These are phyloP conservation scores for Diogma glabrata DNA, from an alignment of 2,888 invertebrate species.

Conservation along the genomic window DNA sequence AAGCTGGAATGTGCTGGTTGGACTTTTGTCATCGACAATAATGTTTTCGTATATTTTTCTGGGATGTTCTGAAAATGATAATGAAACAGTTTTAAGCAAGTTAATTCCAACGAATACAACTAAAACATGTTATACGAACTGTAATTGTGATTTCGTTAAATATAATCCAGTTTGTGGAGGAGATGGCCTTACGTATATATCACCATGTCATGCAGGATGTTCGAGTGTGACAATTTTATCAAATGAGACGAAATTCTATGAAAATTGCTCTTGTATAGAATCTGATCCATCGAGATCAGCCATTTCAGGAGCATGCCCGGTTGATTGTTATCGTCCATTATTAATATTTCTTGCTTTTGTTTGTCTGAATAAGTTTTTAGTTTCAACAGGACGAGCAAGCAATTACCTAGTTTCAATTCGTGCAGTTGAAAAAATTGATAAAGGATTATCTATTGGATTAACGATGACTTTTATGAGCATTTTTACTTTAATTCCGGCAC, in stretches of 20 bases:
- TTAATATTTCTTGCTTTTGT: slow-evolving; percentile 50
- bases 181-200: slow-evolving; percentile 45
- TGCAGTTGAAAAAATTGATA: slow-evolving; percentile 45
- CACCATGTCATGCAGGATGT: slow-evolving; percentile 62
- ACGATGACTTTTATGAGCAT: slow-evolving; percentile 49
- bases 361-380: slow-evolving; percentile 23
- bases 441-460: slow-evolving; percentile 46
- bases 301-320: slow-evolving; percentile 41
- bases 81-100: background rate
- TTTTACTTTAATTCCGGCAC: slow-evolving; percentile 55
- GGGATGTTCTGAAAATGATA: slow-evolving; percentile 14
- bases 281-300: slow-evolving; percentile 30
- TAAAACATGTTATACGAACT: slow-evolving; percentile 23
- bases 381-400: background rate
- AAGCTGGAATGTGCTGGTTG: slow-evolving; percentile 48
- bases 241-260: slow-evolving; percentile 23
- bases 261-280: slow-evolving; percentile 40
- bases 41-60: slow-evolving; percentile 44
- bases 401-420: background rate
- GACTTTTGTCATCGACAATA: slow-evolving; percentile 42
- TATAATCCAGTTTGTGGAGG: slow-evolving; percentile 53
- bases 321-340: slow-evolving; percentile 50
- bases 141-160: slow-evolving; percentile 48
- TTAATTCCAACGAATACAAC: background rate
- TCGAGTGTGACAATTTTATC: background rate